Base-by-base conservation (phyloP, 2,888 invertebrate species). In the Spodoptera exigua region DNA sequence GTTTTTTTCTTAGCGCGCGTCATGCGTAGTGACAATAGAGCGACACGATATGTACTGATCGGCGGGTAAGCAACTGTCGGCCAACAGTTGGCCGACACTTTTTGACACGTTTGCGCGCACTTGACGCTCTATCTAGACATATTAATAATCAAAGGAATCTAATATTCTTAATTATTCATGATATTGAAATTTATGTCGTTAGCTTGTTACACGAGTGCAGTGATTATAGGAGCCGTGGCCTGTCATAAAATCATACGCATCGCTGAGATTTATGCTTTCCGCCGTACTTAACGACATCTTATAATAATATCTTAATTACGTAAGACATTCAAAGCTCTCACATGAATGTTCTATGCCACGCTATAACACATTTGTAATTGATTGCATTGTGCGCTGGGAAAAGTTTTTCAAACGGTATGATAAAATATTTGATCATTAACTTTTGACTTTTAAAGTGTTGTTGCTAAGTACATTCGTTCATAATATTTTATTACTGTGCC, bases 261-360 rank as follows among this genome's bases (percentile, higher is more conserved):
- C 76, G 54, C 36, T 75, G 60, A 83, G 85, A 88, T 87, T 87
- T 85, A 88, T 86, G 84, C 79, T 82, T 83, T 85, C 85, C 87
- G 87, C 76, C 79, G 75, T 64, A 71, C 70, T 76, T 82, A 84
- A 85, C 83, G 80, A 85, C 74, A 66, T 79, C 77, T 78, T 77
- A 72, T 81, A 78, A 83, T 85, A 82, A 84, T 82, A 80, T 80
- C 81, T 81, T 84, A 83, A 74, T 68, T 68, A 71, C 58, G 55
- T 61, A 44, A 58, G 18, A 41, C 44, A 44, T 81, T 79, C 78
- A 70, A 61, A 40, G 45, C 17, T 47, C 46, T 45, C 35, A 55
- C 54, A n/a, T 27, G 7, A 27, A 43, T 21, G 18, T 5, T 47
- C 35, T 57, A 11, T 27, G 51, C 45, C 57, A 54, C 48, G 40